These are phyloP conservation scores for Heloderma charlesbogerti DNA, from an alignment of 2,113 vertebrate species.

Conservation along the genomic window DNA sequence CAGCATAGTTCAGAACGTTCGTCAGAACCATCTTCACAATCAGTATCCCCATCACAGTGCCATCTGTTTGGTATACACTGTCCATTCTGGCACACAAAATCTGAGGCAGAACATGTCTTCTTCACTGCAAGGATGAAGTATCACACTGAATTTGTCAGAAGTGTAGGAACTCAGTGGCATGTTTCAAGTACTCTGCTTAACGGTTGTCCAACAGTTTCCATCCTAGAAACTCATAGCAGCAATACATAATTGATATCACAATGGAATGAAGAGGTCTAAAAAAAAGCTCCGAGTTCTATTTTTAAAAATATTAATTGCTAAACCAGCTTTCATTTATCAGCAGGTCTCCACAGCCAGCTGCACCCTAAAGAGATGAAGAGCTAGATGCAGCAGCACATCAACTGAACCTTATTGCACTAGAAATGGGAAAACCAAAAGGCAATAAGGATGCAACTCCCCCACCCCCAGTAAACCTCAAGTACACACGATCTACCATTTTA, in stretches of 20 bases:
- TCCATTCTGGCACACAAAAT: constrained; percentile 92
- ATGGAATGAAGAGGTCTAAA: not conserved
- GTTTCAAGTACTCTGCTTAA: not conserved
- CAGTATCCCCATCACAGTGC: constrained; percentile 96
- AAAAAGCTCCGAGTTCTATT: not conserved
- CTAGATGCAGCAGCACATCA: not conserved
- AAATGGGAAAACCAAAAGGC: not conserved
- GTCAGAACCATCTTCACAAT: constrained; percentile 95
- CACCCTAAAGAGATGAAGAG: not conserved
- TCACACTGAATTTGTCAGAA: not conserved
- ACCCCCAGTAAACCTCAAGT: not conserved
- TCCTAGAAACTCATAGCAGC: not conserved
- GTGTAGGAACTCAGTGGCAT: not conserved
- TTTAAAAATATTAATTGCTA: not conserved
- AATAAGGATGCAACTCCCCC: not conserved
- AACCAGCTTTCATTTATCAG: not conserved
- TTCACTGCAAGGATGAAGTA: constrained; percentile 79
- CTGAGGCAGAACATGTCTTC: constrained; percentile 88
- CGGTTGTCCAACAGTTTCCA: not conserved
- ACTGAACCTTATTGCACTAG: not conserved
- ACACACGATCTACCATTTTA: not conserved
- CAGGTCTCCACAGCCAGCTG: not conserved
- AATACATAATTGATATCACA: not conserved
- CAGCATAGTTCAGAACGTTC: constrained; percentile 91
- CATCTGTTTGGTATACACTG: constrained; percentile 94